Conservation (phyloP, 2,888 invertebrate species). For the Hirtodrosophila duncani region DNA sequence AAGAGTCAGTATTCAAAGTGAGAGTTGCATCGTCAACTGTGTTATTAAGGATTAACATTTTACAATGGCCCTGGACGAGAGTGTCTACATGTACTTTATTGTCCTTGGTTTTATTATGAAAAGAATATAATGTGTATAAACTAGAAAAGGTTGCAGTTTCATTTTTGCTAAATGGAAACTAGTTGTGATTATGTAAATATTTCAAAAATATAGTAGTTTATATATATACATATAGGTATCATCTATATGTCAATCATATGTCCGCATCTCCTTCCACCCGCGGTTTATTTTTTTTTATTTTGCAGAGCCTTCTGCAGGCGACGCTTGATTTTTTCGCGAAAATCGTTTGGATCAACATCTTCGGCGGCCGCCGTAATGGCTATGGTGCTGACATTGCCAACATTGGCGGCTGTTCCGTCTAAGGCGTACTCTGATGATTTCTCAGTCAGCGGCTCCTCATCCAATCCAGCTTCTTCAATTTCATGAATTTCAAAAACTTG, state of each 20-base stretch:
- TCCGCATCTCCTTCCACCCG: no score
- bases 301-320: conserved; percentile 74
- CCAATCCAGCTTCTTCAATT: conserved; percentile 38
- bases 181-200: conserved; percentile 14
- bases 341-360: conserved; percentile 63
- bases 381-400: background rate
- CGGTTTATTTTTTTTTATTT: conserved; percentile 71
- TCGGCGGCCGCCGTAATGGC: conserved; percentile 3
- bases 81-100: no score
- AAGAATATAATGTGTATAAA: background rate
- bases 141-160: background rate
- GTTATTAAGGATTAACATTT: no score
- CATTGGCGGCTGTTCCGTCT: no score
- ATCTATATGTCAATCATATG: no score
- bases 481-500: conserved; percentile 45
- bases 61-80: no score
- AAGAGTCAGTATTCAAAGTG: conserved; percentile 1
- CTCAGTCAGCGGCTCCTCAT: conserved; percentile 6
- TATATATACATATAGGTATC: no score
- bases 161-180: no score
- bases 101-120: no score
- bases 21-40: background rate
- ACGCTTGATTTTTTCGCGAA: conserved; percentile 76
- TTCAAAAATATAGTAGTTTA: no score
- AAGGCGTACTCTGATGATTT: background rate